Percentiles rank a stretch among this genome's conserved stretches.
Evolutionary conservation across 2,797 vertebrate genomes (phyloP).

Genomic region (Poecilia picta): DNA sequence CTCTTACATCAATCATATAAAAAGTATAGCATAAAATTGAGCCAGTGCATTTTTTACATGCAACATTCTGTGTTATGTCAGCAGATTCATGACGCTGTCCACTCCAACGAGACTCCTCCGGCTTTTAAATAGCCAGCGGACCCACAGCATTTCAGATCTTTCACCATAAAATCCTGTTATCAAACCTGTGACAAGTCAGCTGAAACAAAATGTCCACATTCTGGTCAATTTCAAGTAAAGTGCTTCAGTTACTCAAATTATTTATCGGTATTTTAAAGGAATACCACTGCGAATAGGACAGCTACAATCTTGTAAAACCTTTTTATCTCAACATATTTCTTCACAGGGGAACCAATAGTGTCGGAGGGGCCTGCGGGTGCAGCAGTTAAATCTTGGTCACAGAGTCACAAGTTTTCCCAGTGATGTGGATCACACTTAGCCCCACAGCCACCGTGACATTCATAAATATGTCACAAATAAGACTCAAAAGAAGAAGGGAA

Average conservation of each 20-base stretch:
- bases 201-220: background rate
- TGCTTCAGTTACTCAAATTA: background rate
- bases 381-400: background rate
- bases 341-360: background rate
- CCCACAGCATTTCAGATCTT: too few relatives aligned
- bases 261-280: background rate
- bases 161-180: too few relatives aligned
- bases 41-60: background rate
- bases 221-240: background rate
- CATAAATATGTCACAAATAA: background rate
- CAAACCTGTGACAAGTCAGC: background rate
- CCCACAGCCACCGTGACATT: background rate
- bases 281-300: background rate
- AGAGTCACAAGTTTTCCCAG: slow-evolving; percentile 4
- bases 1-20: too few relatives aligned
- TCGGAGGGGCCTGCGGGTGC: background rate
- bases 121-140: background rate
- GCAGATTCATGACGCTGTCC: background rate
- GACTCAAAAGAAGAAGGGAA: background rate
- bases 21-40: too few relatives aligned
- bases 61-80: background rate
- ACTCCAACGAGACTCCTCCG: background rate
- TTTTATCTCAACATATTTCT: background rate
- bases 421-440: background rate
- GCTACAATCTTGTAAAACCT: background rate